Percentiles rank a stretch among this genome's conserved stretches.
Evolutionary conservation across 2,797 vertebrate genomes (phyloP).

Genomic region (Bradypus variegatus): DNA sequence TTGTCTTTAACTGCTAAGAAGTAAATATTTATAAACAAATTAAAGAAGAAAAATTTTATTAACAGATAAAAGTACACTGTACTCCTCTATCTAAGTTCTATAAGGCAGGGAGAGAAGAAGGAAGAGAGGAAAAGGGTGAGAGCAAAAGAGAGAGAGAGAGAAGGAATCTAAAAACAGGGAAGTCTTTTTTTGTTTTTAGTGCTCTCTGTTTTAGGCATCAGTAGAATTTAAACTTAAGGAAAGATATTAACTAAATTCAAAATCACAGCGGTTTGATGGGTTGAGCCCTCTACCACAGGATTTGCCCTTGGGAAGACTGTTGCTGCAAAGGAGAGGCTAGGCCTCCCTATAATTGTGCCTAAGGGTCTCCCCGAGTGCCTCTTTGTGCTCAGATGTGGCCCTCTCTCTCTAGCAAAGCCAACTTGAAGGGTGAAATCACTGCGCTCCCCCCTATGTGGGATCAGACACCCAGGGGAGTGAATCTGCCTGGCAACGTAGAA

Average conservation of each 20-base stretch:
- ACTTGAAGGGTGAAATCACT: no score
- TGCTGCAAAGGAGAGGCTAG: no score
- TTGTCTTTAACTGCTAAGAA: constrained; percentile 31
- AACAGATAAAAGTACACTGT: background rate
- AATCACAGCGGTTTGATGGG: no score
- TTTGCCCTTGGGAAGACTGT: no score
- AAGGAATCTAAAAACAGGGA: background rate
- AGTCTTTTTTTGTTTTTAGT: background rate
- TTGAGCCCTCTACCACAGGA: no score
- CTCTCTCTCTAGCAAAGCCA: no score
- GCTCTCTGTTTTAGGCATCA: background rate
- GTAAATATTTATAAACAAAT: constrained; percentile 27
- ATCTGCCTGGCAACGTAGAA: no score
- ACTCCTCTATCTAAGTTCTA: background rate
- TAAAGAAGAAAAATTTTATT: constrained; percentile 42
- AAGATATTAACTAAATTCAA: background rate
- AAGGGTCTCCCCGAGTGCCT: no score
- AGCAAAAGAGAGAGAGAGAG: background rate
- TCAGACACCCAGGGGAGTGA: no score
- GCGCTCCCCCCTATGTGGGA: no score
- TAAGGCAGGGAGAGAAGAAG: background rate
- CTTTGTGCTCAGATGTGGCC: no score
- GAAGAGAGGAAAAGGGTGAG: background rate
- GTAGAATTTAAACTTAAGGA: constrained; percentile 21
- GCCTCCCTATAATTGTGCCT: no score